Evolutionary conservation across 2,113 vertebrate genomes (phyloP).

Genomic region (Sorex fumeus): DNA sequence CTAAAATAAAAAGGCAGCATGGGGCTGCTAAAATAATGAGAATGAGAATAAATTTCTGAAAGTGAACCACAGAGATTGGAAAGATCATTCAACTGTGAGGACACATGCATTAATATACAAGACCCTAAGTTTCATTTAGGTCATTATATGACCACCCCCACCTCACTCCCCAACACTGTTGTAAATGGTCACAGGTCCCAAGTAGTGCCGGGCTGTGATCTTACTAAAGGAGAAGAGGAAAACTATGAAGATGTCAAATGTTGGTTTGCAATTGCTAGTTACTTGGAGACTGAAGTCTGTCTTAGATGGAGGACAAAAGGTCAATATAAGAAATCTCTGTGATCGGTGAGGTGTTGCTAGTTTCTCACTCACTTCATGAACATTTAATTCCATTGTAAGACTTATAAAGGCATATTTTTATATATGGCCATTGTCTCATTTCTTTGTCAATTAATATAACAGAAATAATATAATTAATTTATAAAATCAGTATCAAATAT

Average conservation of each 20-base stretch:
- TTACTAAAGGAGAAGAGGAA: not conserved
- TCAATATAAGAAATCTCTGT: not conserved
- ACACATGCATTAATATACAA: too few relatives aligned
- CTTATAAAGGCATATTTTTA: not conserved
- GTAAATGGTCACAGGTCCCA: too few relatives aligned
- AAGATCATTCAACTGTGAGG: too few relatives aligned
- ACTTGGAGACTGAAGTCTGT: too few relatives aligned
- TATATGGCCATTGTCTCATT: not conserved
- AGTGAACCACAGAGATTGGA: too few relatives aligned
- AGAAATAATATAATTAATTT: not conserved
- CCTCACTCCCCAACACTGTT: too few relatives aligned
- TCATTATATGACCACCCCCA: too few relatives aligned
- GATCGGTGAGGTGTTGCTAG: not conserved
- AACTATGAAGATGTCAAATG: not conserved
- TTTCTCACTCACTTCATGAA: not conserved
- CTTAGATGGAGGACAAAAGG: not conserved
- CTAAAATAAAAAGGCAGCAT: not conserved
- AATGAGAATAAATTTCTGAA: not conserved
- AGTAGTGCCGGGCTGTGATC: too few relatives aligned
- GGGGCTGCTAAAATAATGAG: not conserved
- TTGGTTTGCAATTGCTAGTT: not conserved
- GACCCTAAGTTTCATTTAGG: too few relatives aligned
- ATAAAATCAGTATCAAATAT: slow-evolving; percentile 33
- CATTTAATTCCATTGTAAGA: not conserved
- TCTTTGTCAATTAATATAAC: not conserved